A percentile compares a stretch with the other conserved stretches of the same genome.
Evolutionary conservation across 2,797 vertebrate genomes (phyloP).

Genomic region (Nannoperca obscura): DNA sequence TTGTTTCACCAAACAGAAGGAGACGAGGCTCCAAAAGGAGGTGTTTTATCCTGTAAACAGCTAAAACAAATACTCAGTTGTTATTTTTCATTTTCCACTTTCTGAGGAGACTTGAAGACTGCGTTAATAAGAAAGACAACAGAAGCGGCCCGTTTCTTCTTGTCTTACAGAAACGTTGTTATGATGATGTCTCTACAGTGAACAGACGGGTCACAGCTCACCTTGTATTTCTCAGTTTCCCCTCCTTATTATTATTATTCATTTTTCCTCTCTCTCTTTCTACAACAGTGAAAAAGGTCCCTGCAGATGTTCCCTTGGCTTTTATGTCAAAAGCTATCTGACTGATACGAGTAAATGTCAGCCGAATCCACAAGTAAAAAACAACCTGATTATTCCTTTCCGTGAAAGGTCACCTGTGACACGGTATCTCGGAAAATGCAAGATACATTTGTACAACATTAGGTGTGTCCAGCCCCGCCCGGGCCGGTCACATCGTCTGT

Average conservation of each 20-base stretch:
- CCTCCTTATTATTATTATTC: constrained; percentile 52
- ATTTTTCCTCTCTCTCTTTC: background rate
- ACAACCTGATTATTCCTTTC: constrained; percentile 70
- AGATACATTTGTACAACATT: constrained; percentile 63
- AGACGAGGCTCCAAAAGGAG: constrained; percentile 5
- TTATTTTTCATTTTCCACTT: constrained; percentile 47
- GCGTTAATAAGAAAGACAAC: constrained; percentile 50
- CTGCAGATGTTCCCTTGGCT: constrained; percentile 62
- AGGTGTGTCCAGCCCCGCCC: constrained; percentile 16
- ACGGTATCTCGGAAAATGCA: constrained; percentile 47
- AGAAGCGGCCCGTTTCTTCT: constrained; percentile 26
- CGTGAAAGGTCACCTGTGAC: constrained; percentile 74
- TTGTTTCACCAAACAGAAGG: constrained; percentile 11
- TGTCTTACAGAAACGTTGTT: constrained; percentile 43
- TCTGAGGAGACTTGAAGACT: constrained; percentile 33
- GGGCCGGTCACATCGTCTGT: background rate
- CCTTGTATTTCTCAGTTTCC: constrained; percentile 42
- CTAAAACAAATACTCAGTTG: constrained; percentile 47
- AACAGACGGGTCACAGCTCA: constrained; percentile 52
- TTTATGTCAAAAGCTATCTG: constrained; percentile 71
- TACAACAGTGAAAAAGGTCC: constrained; percentile 50
- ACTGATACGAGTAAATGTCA: constrained; percentile 80
- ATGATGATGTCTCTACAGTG: constrained; percentile 37
- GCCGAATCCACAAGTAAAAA: constrained; percentile 57
- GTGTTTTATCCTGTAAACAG: constrained; percentile 35